Evolutionary conservation across 1,140 invertebrate species (phyloP).

Genomic region (Heliothis subflexa): DNA sequence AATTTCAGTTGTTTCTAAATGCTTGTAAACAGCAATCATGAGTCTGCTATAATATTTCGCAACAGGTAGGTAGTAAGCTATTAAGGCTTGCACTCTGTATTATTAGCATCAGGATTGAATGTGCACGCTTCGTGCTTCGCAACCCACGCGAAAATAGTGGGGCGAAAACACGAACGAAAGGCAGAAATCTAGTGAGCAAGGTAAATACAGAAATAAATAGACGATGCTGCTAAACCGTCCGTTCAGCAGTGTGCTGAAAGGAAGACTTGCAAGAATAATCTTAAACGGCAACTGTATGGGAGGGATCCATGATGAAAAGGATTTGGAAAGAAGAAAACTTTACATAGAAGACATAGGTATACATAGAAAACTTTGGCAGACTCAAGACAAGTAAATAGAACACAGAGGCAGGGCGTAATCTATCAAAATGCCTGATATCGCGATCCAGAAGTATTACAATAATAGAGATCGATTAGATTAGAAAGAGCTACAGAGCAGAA

Average conservation of each 20-base stretch:
- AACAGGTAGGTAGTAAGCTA: conserved; percentile 16
- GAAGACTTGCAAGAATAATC: too few relatives aligned
- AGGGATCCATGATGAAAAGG: too few relatives aligned
- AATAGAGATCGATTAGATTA: neutral
- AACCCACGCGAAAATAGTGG: neutral
- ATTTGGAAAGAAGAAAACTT: too few relatives aligned
- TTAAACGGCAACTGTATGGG: too few relatives aligned
- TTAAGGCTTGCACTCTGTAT: neutral
- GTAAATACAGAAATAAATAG: neutral
- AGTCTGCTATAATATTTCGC: neutral
- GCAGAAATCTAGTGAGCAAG: too few relatives aligned
- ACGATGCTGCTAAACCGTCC: neutral
- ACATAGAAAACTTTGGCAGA: too few relatives aligned
- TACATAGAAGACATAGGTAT: too few relatives aligned
- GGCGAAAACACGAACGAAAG: neutral
- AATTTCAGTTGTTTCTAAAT: neutral
- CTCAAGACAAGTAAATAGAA: too few relatives aligned
- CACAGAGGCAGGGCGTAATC: too few relatives aligned
- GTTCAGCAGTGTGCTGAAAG: too few relatives aligned
- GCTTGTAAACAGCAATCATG: neutral
- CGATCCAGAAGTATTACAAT: neutral
- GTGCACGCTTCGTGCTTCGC: conserved; percentile 4
- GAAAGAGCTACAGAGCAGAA: neutral
- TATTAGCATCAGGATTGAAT: conserved; percentile 3
- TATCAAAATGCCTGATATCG: too few relatives aligned